Evolutionary conservation across 2,113 vertebrate species (phyloP), one percentile per base, ranked within the genome.

Genomic region (Recurvirostra avosetta): DNA sequence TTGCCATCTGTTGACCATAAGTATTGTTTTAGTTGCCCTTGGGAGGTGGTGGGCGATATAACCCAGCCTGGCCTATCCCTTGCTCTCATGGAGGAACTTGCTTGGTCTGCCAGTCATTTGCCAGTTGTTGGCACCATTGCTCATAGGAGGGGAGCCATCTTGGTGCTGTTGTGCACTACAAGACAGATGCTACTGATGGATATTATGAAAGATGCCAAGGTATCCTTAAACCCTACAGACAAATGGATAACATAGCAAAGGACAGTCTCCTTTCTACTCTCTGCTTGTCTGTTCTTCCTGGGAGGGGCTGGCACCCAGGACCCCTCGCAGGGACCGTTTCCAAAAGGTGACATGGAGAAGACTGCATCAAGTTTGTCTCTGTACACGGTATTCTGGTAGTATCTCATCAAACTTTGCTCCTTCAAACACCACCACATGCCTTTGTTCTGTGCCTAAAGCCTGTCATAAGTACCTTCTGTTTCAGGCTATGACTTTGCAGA

Each of bases 131-230:
- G 62, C 47, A 45, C 13, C 23, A 5, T 12, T 49, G 50, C 56
- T 78, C 22, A 13, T 2, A 2, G 45, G 19, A n/a, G 16, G 11
- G 29, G 14, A 92, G 38, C 27, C 8, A 1, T 49, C 2, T 0
- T 29, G 47, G 29, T 47, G 75, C 43, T 21, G 2, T 32, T 70
- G n/a, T 62, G 58, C 0, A 0, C 56, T 76, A 6, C 41, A 40
- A 38, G 36, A 10, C 0, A 0, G 32, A 26, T 83, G 62, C 50
- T 79, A 5, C 52, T 25, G 38, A 16, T 56, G 36, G 18, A 18
- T 77, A 4, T 25, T 52, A 36, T 7, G 27, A 41, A 79, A 55
- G 27, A 27, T 78, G 30, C 14, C 2, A 11, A 40, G 32, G 8
- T 71, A 19, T 74, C 47, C 29, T 68, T 45, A 50, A 68, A 16